phyloP scores from a whole-genome alignment of 2,113 vertebrate species.

The Willisornis vidua region DNA sequence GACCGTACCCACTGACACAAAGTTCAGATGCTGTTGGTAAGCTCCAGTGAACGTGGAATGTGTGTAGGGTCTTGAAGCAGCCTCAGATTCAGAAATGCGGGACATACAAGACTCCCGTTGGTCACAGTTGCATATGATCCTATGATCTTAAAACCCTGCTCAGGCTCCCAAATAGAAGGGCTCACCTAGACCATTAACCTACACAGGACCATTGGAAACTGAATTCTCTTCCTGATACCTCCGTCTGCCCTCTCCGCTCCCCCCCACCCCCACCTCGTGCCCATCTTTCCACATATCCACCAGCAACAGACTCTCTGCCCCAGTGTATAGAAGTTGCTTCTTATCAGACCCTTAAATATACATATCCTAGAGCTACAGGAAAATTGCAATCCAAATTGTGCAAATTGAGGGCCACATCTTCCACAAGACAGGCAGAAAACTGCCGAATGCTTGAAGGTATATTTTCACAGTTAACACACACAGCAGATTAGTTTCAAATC shows the following conservation, averaged over 20 bases:
- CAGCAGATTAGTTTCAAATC: slow-evolving; percentile 57
- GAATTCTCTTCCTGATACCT: not conserved
- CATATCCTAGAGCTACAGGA: slow-evolving; percentile 34
- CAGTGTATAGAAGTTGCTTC: not conserved
- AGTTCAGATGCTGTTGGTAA: not conserved
- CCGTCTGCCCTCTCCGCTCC: not conserved
- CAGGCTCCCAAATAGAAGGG: not conserved
- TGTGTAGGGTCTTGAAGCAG: not conserved
- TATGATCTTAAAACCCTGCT: not conserved
- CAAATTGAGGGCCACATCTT: slow-evolving; percentile 34
- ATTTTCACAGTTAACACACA: slow-evolving; percentile 32
- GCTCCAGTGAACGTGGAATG: fast-evolving
- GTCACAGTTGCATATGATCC: not conserved
- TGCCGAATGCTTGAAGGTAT: not conserved
- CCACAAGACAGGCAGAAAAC: slow-evolving; percentile 12
- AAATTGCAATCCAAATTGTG: slow-evolving; percentile 49
- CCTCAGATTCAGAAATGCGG: not conserved
- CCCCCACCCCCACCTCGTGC: not conserved
- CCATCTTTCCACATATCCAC: not conserved
- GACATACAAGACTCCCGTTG: not conserved
- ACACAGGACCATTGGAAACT: not conserved
- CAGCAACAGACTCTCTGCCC: not conserved
- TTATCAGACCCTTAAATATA: slow-evolving; percentile 46
- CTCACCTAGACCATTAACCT: not conserved
- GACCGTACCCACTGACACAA: not conserved